Evolutionary conservation across 1,140 invertebrate genomes (phyloP).

Genomic region (Brachionus calyciflorus): DNA sequence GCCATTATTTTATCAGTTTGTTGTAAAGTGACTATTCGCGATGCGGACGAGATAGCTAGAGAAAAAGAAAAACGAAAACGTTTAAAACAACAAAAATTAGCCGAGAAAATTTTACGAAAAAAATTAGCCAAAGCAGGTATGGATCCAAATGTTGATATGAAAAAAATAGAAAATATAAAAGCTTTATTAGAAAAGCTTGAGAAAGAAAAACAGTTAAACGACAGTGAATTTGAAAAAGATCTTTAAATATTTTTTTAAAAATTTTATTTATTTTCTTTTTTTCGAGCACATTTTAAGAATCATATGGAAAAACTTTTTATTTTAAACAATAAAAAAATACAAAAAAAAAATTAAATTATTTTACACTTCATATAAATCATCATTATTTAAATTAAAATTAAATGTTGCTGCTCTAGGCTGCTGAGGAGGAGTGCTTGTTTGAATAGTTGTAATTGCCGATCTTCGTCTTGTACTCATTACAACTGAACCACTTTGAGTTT

Average conservation of each 20-base stretch:
- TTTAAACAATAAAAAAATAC: too few relatives aligned
- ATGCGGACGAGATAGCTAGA: conserved; percentile 25
- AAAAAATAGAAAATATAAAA: conserved; percentile 32
- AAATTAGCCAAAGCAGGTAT: conserved; percentile 2
- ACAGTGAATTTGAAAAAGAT: conserved; percentile 26
- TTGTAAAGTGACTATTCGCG: conserved; percentile 22
- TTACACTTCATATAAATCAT: conserved; percentile 14
- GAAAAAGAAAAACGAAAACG: conserved; percentile 44
- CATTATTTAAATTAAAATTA: conserved; percentile 7
- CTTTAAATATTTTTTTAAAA: neutral
- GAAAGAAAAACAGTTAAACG: conserved; percentile 11
- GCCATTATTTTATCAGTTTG: conserved; percentile 38
- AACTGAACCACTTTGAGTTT: too few relatives aligned
- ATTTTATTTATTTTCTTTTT: neutral
- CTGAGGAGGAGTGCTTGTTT: neutral
- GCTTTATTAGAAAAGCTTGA: conserved; percentile 34
- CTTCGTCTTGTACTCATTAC: neutral
- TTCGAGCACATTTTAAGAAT: neutral
- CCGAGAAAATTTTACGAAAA: conserved; percentile 43
- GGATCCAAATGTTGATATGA: conserved; percentile 20
- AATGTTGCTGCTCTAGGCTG: neutral
- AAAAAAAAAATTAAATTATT: too few relatives aligned
- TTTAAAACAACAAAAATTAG: conserved; percentile 20
- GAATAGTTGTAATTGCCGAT: neutral
- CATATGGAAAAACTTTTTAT: neutral